phyloP scores from a whole-genome alignment of 2,888 invertebrate genomes.

The Rhopalosiphum nymphaeae region DNA sequence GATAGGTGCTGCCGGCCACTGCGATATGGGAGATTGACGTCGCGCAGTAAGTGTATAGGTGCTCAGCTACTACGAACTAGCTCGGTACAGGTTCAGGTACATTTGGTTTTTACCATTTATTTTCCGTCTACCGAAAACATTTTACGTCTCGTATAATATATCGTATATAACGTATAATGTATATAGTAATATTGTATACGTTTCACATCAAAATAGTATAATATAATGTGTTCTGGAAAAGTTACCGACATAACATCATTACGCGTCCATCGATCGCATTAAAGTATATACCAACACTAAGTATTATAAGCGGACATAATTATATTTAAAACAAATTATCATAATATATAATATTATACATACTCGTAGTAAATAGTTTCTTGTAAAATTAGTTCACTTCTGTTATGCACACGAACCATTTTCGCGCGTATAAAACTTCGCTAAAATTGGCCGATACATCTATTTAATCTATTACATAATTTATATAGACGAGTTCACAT shows the following conservation, averaged over 20 bases:
- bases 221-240: neutral
- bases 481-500: neutral
- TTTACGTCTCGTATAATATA: neutral
- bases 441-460: neutral
- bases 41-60: neutral
- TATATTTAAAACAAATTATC: neutral
- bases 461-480: neutral
- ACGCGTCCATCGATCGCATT: neutral
- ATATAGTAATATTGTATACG: neutral
- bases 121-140: neutral
- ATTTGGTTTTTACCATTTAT: neutral
- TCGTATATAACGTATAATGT: neutral
- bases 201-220: neutral
- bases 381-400: neutral
- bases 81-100: neutral
- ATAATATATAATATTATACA: neutral
- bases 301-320: neutral
- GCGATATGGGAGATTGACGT: conserved; percentile 16
- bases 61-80: neutral
- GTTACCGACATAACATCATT: neutral
- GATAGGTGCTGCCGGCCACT: neutral
- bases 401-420: neutral
- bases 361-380: neutral
- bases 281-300: neutral
- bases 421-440: neutral